Evolutionary conservation across 92 coral and sea anemone species (phyloP).

Genomic region (Palythoa heliodiscus): DNA sequence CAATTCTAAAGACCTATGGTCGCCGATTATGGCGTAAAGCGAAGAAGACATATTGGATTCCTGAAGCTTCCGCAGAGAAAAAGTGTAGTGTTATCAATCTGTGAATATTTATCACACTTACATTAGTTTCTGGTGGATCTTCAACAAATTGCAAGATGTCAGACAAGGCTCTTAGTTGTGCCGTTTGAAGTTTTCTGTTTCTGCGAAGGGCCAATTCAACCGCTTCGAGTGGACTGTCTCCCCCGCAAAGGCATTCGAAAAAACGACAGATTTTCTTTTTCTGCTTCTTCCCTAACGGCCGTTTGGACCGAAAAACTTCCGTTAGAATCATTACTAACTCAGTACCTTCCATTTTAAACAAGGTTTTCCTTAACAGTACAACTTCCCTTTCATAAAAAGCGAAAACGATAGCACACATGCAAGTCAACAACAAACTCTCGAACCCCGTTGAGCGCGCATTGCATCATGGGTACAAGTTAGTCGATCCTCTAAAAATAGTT

Average conservation of each 20-base stretch:
- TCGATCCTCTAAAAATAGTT: too few relatives aligned
- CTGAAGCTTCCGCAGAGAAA: not conserved
- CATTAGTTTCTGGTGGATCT: slow-evolving; percentile 48
- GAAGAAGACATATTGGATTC: too few relatives aligned
- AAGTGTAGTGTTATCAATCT: not conserved
- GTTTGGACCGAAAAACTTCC: not conserved
- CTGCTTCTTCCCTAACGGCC: slow-evolving; percentile 60
- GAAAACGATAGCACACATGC: not conserved
- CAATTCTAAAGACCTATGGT: too few relatives aligned
- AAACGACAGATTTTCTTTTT: slow-evolving; percentile 60
- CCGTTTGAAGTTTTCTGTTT: slow-evolving; percentile 74
- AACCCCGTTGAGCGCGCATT: not conserved
- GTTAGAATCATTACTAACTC: slow-evolving; percentile 23
- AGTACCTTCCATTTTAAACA: slow-evolving; percentile 20
- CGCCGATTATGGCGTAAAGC: too few relatives aligned
- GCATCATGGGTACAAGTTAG: not conserved
- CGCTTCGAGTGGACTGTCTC: slow-evolving; percentile 91
- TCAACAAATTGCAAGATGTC: slow-evolving; percentile 72
- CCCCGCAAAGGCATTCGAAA: slow-evolving; percentile 77
- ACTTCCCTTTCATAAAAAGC: not conserved
- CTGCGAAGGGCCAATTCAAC: slow-evolving; percentile 83
- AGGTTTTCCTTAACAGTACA: not conserved
- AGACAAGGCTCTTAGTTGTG: slow-evolving; percentile 69
- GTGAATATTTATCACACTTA: slow-evolving; percentile 6
- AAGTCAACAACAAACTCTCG: not conserved